A percentile compares a stretch with the other conserved stretches of the same genome.
Conservation (phyloP, 2,113 vertebrate species). For the Xiphorhynchus elegans region DNA sequence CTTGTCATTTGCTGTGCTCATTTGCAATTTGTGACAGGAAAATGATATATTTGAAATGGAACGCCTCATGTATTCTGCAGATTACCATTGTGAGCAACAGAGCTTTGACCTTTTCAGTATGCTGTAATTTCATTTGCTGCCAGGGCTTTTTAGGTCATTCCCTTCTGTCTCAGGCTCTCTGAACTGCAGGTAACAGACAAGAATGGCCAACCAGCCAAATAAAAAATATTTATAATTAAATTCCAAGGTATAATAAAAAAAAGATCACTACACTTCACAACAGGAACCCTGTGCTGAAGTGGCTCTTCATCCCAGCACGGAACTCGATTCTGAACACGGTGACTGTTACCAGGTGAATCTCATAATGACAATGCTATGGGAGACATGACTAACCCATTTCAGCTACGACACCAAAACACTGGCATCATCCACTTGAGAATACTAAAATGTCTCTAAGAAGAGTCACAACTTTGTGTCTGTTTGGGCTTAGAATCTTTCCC, state of each 20-base stretch:
- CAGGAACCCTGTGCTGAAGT: not conserved
- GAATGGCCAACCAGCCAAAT: not conserved
- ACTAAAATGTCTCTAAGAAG: not conserved
- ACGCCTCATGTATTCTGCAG: not conserved
- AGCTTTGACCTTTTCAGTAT: constrained; percentile 43
- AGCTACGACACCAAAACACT: not conserved
- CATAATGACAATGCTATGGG: accelerated
- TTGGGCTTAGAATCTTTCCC: not conserved
- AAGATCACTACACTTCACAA: not conserved
- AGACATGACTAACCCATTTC: not conserved
- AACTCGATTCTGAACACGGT: not conserved
- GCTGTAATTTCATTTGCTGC: constrained; percentile 51
- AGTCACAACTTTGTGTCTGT: not conserved
- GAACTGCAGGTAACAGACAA: not conserved
- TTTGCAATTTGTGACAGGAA: constrained; percentile 27
- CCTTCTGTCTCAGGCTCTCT: not conserved
- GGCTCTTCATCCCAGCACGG: not conserved
- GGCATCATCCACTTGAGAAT: not conserved
- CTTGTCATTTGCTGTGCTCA: constrained; percentile 8
- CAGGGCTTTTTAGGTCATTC: not conserved
- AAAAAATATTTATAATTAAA: not conserved
- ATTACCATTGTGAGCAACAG: not conserved
- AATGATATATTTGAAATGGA: constrained; percentile 37
- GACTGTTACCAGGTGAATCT: not conserved
- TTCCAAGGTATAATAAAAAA: not conserved